Base-by-base conservation (phyloP, 2,888 invertebrate species). In the Mesochorus sp. region DNA sequence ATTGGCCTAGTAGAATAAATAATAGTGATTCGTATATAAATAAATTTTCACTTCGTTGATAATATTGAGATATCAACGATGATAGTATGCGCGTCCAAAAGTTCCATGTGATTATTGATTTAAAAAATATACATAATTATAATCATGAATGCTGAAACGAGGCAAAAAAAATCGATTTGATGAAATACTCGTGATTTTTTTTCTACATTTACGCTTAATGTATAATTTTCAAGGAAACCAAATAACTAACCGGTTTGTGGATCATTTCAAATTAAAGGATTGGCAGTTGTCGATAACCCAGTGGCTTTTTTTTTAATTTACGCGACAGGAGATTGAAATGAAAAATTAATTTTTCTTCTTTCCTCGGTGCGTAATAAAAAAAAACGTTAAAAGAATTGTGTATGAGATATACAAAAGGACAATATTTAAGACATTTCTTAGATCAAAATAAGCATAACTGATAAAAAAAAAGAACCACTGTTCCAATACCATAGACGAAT, bases 281-380 rank as follows among this genome's bases (percentile, higher is more conserved):
- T 84, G 85, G 85, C 83, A 85, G 85, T 85, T 82, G 55, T 71
- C 57, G 49, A 79, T 76, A 82, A 83, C 76, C n/a, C n/a, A 80
- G 81, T 84, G 82, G 79, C 72, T 77, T 64, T 57, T 14, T 47
- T 31, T 64, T 59, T 37, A 34, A 53, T 61, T 31, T 8, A 21
- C 21, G 8, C 31, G 21, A 51, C 0, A 57, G 42, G 26, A 24
- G 6, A 42, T 5, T 55, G 42, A 28, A 21, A 6, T 12, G 6
- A 8, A 44, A 47, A 47, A 53, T 19, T 14, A 14, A 12, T 2
- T 19, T 51, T 59, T 12, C 37, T 8, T 4, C 3, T 44, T 5
- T 47, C 31, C 17, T 14, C 12, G 5, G 10, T 12, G 8, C n/a
- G 19, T 49, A n/a, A 64, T 14, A 74, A 21, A 19, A 8, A 39